Base-by-base conservation (phyloP, 2,888 invertebrate genomes). In the Caenorhabditis sulstoni region DNA sequence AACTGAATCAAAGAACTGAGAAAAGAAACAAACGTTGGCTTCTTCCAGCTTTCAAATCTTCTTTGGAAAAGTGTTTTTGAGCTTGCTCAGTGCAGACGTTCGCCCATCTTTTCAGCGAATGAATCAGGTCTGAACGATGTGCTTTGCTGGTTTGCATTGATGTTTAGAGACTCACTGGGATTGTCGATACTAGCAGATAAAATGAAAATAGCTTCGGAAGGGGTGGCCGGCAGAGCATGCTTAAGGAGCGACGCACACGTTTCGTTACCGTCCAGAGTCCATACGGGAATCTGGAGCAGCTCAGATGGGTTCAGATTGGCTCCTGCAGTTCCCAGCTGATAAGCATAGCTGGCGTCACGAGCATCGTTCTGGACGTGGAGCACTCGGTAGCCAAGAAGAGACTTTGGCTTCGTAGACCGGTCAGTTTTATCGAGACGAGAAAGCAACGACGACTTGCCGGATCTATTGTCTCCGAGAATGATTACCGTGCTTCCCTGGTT, bases 361-460 rank as follows among this genome's bases (percentile, higher is more conserved):
- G 82, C 78, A 65, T 89, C 87, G 23, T 86, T 86, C 59, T 89
- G 86, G 11, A 89, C 84, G 39, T 83, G 83, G 41, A 89, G 76
- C 9, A 84, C 86, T 35, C 85, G 87, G 78, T 89, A 89, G 41
- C 89, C 89, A 2, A 89, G 80, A 16, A 73, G 67, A 35, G 71
- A 70, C 22, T 64, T 59, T 14, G 35, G 66, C 62, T 65, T 80
- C 35, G 50, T 53, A 12, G 73, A 55, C 35, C 68, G 61, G 37
- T 86, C 84, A 11, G 67, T 52, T 39, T 85, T 85, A 53, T 84
- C 83, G 45, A 89, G 79, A 8, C 86, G 84, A 20, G 71, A 55
- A n/a, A 90, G 78, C 12, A 89, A 82, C 18, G 87, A 85, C 18
- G 87, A 79, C 58, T 90, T 90, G 16, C 89, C 89, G 50, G 75